Evolutionary conservation across 2,888 invertebrate genomes (phyloP).

Genomic region (Helicoverpa assulta): DNA sequence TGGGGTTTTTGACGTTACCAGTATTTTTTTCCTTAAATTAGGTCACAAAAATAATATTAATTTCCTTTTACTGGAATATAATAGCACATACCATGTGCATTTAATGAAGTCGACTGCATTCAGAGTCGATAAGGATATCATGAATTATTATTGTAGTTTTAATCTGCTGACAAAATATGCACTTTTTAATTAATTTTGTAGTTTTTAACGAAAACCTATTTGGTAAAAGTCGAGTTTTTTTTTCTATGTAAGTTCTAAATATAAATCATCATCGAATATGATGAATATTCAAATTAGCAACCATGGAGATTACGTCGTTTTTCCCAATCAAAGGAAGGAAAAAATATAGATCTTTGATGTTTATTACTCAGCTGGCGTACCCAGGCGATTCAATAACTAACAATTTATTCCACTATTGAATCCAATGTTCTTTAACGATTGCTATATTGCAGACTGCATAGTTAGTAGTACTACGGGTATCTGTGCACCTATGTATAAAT

Average conservation of each 20-base stretch:
- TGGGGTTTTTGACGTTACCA: constrained; percentile 3
- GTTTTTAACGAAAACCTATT: too few species aligned
- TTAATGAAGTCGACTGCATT: not conserved
- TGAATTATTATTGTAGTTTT: not conserved
- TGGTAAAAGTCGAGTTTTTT: too few species aligned
- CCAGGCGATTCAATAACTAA: constrained; percentile 7
- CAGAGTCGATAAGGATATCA: not conserved
- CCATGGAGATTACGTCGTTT: too few species aligned
- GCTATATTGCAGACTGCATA: not conserved
- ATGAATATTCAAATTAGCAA: too few species aligned
- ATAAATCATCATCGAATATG: too few species aligned
- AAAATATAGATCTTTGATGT: not conserved
- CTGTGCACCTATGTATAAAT: not conserved
- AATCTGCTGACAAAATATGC: too few species aligned
- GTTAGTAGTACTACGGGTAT: too few species aligned
- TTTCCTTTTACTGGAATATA: constrained; percentile 32
- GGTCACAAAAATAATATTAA: constrained; percentile 10
- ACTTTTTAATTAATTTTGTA: too few species aligned
- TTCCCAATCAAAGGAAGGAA: too few species aligned
- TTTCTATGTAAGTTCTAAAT: too few species aligned
- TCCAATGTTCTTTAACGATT: not conserved
- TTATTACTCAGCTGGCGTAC: not conserved
- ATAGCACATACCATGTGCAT: not conserved
- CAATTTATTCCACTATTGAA: not conserved
- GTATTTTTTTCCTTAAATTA: constrained; percentile 55